phyloP scores from a whole-genome alignment of 2,797 vertebrate species.

The Pantherophis alleghaniensis region DNA sequence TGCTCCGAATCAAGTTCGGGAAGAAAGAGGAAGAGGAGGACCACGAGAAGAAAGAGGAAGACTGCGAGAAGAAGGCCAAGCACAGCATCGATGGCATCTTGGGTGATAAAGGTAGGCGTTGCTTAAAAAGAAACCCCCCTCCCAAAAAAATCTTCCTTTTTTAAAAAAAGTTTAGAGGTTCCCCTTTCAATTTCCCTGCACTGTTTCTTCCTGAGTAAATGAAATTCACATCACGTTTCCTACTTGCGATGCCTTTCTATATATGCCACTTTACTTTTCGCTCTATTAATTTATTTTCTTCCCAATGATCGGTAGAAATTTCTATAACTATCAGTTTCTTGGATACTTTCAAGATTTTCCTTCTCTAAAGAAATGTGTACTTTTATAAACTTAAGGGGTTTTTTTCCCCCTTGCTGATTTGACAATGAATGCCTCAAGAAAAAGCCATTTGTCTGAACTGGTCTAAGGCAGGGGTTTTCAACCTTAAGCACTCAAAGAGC shows the following conservation, averaged over 20 bases:
- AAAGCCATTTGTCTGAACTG: neutral
- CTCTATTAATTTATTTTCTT: neutral
- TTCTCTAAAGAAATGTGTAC: neutral
- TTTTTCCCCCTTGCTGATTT: neutral
- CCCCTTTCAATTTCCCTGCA: neutral
- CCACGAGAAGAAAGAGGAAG: slow-evolving; percentile 96
- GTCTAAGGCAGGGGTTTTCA: too few species aligned
- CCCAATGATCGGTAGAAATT: too few species aligned
- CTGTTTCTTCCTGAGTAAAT: neutral
- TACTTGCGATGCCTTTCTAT: neutral
- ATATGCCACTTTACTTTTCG: neutral
- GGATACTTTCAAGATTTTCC: neutral
- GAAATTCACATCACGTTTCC: neutral
- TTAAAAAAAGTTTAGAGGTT: neutral
- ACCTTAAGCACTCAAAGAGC: too few species aligned
- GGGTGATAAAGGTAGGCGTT: slow-evolving; percentile 92
- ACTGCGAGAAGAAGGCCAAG: slow-evolving; percentile 97
- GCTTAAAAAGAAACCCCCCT: neutral
- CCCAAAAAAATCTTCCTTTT: too few species aligned
- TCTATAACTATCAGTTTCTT: neutral
- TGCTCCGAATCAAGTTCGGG: slow-evolving; percentile 99
- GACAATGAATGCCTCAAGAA: neutral
- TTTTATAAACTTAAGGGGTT: neutral
- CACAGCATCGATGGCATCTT: slow-evolving; percentile 99
- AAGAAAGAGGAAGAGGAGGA: slow-evolving; percentile 98